These are phyloP conservation scores for Aphaenogaster rudis DNA, from an alignment of 1,140 invertebrate species.

Conservation along the genomic window DNA sequence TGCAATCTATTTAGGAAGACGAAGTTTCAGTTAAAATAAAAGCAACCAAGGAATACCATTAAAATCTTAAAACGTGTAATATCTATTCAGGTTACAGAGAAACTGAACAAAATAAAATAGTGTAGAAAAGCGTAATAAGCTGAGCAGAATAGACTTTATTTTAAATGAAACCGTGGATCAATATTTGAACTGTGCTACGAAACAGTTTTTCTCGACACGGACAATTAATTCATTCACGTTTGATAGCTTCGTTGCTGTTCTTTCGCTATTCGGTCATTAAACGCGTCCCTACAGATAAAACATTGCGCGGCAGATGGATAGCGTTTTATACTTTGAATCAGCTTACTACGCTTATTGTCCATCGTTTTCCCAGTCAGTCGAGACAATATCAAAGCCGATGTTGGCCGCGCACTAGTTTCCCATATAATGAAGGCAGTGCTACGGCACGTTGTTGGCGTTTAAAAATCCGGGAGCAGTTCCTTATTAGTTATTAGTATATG, in stretches of 20 bases:
- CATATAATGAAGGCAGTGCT: slow-evolving; percentile 62
- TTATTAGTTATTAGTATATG: slow-evolving; percentile 77
- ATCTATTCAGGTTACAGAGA: neutral
- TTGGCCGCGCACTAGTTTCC: slow-evolving; percentile 60
- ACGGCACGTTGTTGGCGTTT: slow-evolving; percentile 34
- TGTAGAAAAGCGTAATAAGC: neutral
- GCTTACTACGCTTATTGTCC: slow-evolving; percentile 68
- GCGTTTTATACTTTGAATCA: slow-evolving; percentile 63
- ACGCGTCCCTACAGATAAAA: neutral
- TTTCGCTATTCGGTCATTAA: neutral
- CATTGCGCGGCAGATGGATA: neutral
- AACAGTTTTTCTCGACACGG: neutral
- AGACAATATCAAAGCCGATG: slow-evolving; percentile 71
- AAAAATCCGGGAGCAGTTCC: slow-evolving; percentile 73
- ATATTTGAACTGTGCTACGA: neutral
- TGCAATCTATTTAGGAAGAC: neutral
- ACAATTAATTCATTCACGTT: slow-evolving; percentile 37
- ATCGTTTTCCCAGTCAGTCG: slow-evolving; percentile 63
- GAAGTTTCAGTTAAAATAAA: neutral
- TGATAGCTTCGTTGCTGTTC: neutral
- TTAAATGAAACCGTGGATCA: neutral
- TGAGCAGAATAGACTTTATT: neutral
- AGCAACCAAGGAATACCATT: neutral
- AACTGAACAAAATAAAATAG: neutral
- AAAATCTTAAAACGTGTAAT: neutral